These are phyloP conservation scores for Danio kyathit DNA, from an alignment of 2,797 vertebrate species.

Conservation along the genomic window DNA sequence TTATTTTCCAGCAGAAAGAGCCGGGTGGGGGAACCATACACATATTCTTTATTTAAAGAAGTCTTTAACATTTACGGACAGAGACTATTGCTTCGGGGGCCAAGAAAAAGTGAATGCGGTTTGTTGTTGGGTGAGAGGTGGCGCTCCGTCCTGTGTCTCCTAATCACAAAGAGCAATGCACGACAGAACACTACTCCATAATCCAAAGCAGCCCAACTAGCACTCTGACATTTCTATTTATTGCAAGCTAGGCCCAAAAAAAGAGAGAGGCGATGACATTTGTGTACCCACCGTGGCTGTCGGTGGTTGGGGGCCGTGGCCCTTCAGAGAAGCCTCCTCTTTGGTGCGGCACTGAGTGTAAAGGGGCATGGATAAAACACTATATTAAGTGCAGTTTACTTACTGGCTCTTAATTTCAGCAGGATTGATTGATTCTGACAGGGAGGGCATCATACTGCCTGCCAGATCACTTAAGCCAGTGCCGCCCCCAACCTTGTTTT, in stretches of 20 bases:
- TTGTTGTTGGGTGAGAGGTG: slow-evolving; percentile 57
- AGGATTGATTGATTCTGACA: slow-evolving; percentile 85
- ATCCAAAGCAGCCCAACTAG: slow-evolving; percentile 22
- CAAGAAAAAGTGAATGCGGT: slow-evolving; percentile 49
- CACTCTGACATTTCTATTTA: slow-evolving; percentile 35
- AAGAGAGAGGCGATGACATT: slow-evolving; percentile 21
- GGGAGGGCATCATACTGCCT: slow-evolving; percentile 80
- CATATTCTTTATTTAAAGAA: slow-evolving; percentile 52
- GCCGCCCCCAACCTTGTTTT: slow-evolving; percentile 62
- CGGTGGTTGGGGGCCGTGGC: slow-evolving; percentile 65
- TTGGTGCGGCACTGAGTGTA: slow-evolving; percentile 69
- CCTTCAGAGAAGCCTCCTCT: slow-evolving; percentile 67
- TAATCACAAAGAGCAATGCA: slow-evolving; percentile 35
- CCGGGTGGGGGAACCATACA: slow-evolving; percentile 8
- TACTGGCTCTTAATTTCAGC: slow-evolving; percentile 83
- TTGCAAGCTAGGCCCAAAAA: slow-evolving; percentile 27
- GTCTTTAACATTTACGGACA: slow-evolving; percentile 68
- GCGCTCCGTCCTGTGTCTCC: slow-evolving; percentile 40
- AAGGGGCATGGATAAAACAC: slow-evolving; percentile 77
- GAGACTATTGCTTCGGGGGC: slow-evolving; percentile 56
- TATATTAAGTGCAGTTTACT: slow-evolving; percentile 84
- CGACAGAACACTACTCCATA: background rate
- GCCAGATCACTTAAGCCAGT: slow-evolving; percentile 84
- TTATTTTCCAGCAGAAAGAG: slow-evolving; percentile 88
- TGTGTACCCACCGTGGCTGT: slow-evolving; percentile 58